Conservation (phyloP, 2,113 vertebrate species). For the Pterophyllum scalare region DNA sequence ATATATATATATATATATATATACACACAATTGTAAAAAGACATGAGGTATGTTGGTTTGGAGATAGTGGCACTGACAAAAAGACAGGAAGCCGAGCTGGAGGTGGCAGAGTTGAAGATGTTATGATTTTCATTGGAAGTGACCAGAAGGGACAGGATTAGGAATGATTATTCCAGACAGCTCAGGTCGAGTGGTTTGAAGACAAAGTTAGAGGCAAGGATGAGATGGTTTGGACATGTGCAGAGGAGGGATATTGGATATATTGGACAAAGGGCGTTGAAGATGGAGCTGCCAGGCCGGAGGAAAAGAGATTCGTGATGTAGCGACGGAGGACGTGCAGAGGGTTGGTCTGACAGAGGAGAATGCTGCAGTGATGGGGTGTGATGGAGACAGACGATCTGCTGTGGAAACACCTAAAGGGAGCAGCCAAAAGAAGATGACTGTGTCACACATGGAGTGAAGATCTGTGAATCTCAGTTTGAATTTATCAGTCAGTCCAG, state of each 20-base stretch:
- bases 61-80: background rate
- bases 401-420: background rate
- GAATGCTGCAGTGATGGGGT: background rate
- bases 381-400: background rate
- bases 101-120: background rate
- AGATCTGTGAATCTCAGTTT: background rate
- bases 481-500: background rate
- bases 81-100: fast-evolving
- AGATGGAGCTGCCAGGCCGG: background rate
- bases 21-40: background rate
- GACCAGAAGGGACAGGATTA: background rate
- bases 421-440: fast-evolving
- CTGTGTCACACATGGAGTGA: background rate
- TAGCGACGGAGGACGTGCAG: background rate
- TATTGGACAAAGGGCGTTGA: background rate
- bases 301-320: background rate
- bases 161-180: background rate
- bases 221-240: background rate
- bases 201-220: background rate
- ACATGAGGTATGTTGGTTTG: background rate
- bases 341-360: background rate
- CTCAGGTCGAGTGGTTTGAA: background rate
- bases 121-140: background rate
- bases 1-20: too few species aligned
- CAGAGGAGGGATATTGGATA: background rate